Conservation (phyloP, 2,888 invertebrate species). For the Apamea sordens region DNA sequence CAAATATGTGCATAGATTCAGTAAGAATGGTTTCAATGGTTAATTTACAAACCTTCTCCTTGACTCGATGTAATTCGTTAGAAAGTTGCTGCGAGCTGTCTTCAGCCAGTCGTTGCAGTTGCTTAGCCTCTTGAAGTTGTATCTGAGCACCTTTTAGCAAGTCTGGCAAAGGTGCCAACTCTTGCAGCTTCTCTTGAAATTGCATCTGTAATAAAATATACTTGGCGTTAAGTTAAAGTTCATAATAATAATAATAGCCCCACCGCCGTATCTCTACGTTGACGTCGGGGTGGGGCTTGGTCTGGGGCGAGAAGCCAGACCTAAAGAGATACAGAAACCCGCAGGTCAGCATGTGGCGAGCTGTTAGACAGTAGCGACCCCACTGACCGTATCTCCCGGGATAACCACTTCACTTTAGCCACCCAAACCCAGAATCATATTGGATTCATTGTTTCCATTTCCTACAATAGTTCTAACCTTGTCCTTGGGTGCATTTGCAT, state of each 20-base stretch:
- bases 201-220: conserved; percentile 76
- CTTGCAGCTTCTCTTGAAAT: conserved; percentile 86
- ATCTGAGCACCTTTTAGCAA: conserved; percentile 84
- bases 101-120: conserved; percentile 83
- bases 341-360: no score
- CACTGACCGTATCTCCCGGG: no score
- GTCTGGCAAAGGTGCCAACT: conserved; percentile 84
- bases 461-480: no score
- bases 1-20: background rate
- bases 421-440: no score
- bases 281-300: no score
- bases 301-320: no score
- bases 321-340: no score
- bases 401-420: no score
- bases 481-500: no score
- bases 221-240: background rate
- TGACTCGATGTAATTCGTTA: conserved; percentile 80
- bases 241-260: background rate
- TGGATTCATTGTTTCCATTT: no score
- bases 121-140: conserved; percentile 84
- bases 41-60: conserved; percentile 79
- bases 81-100: conserved; percentile 81
- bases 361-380: no score
- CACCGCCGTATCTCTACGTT: no score
- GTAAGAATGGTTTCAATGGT: background rate